Evolutionary conservation across 2,113 vertebrate genomes (phyloP), one percentile per base, ranked within the genome.

Genomic region (Triplophysa rosa): DNA sequence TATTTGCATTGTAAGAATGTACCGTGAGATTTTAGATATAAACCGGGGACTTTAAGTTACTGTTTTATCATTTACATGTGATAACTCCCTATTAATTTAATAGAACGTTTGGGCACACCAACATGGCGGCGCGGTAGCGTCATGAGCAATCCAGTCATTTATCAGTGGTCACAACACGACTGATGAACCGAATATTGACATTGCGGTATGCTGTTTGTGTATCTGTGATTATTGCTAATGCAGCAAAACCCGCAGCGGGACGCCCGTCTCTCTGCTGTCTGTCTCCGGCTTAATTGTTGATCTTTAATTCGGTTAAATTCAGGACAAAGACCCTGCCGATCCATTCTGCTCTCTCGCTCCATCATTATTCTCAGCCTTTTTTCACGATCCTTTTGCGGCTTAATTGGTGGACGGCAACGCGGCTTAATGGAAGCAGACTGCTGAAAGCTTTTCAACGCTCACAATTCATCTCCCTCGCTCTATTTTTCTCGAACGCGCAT

Each of bases 401-500:
- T 74, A 83, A 83, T 83, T 83, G 82, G 82, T 45, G 37, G 71
- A 80, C 67, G 77, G 71, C 77, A 14, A 66, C 49, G 58, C 23
- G 63, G 71, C 79, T 80, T 83, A 83, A 83, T 83, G 72, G 77
- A 80, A 78, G 77, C 77, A 75, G 77, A 80, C 77, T 65, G 82
- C 77, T 80, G 82, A 80, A 83, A 83, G 82, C 82, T 79, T 83
- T 83, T 59, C 65, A 45, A 66, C 49, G 19, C 82, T 80, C 78
- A 29, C 77, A 70, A 79, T 76, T 73, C 75, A 75, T 79, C 77
- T 69, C 29, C 17, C 63, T 58, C 80, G 19, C 54, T 54, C 47
- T 78, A 37, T 67, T 47, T 52, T 56, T 33, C 76, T 13, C 68
- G 33, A 19, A n/a, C 52, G 37, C 40, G 19, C 26, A 72, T 58